Evolutionary conservation across 2,113 vertebrate genomes (phyloP), one percentile per base, ranked within the genome.

Genomic region (Naja naja): DNA sequence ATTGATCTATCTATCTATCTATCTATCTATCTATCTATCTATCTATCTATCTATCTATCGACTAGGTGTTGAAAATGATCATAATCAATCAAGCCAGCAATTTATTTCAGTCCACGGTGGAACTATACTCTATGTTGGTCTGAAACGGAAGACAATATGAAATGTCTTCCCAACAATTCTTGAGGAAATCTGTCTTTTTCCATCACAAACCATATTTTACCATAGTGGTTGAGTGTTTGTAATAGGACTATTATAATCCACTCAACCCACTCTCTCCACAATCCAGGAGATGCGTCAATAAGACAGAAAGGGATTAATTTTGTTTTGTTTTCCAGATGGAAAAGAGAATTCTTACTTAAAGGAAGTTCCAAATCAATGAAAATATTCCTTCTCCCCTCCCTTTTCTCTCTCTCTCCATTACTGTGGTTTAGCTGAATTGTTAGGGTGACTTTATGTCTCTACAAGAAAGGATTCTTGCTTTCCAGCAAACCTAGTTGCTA

Each of bases 401-500:
- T 16, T 45, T n/a, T 53, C 16, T 55, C 12, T 45, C 86, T 60
- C 58, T 25, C 22, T 89, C 91, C 95, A 94, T 93, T 55, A 93
- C 30, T 94, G 93, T 93, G 96, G 89, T 90, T 22, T 92, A 87
- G 94, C 91, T 88, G 91, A 96, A 93, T 93, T 92, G 81, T 27
- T 94, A 96, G 10, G 92, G 91, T 25, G 93, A 20, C 93, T 91
- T 69, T 1, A 96, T 94, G 95, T 95, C 93, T 94, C 95, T 96
- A 1, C 0, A 92, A 87, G 3, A 87, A 95, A 95, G 95, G 93
- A 96, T 96, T 96, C 96, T 96, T 94, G 94, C 96, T 97, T 97
- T 96, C 96, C 0, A 14, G 96, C 96, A 97, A 97, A 96, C 93
- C 95, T 95, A 92, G 97, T 98, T 98, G 91, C 97, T 95, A 97